phyloP scores from a whole-genome alignment of 2,888 invertebrate species.

The Hesperia comma region DNA sequence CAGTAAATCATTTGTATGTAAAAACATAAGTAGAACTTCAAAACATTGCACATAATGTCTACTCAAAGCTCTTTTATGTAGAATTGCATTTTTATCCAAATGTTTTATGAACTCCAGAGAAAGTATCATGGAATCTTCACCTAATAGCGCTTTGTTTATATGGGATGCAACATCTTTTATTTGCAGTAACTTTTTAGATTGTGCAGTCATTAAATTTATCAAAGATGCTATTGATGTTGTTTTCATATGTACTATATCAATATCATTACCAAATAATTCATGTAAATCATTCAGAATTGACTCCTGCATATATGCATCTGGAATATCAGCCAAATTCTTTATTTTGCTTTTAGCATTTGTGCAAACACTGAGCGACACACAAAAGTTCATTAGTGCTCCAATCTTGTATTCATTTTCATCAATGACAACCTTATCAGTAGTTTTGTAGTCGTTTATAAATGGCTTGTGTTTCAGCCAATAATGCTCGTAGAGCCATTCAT shows the following conservation, averaged over 20 bases:
- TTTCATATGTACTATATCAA: constrained; percentile 64
- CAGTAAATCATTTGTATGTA: constrained; percentile 80
- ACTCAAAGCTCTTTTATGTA: constrained; percentile 45
- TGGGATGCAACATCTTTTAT: constrained; percentile 48
- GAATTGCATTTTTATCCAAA: constrained; percentile 49
- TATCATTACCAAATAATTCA: constrained; percentile 61
- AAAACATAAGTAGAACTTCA: constrained; percentile 78
- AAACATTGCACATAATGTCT: constrained; percentile 73
- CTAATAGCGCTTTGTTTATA: constrained; percentile 62
- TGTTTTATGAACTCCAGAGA: constrained; percentile 63
- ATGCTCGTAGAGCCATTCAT: constrained; percentile 87
- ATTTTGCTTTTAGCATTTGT: constrained; percentile 65
- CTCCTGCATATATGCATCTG: constrained; percentile 61
- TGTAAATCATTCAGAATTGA: constrained; percentile 65
- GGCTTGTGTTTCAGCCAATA: constrained; percentile 86
- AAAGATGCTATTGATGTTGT: constrained; percentile 59
- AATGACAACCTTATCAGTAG: constrained; percentile 51
- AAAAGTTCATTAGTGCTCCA: constrained; percentile 63
- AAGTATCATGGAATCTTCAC: constrained; percentile 65
- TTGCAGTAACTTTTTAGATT: constrained; percentile 60
- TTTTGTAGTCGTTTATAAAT: constrained; percentile 72
- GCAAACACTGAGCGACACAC: constrained; percentile 69
- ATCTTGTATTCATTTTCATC: constrained; percentile 59
- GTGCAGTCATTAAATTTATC: constrained; percentile 55
- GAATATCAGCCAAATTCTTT: constrained; percentile 67